Evolutionary conservation across 2,888 invertebrate genomes (phyloP).

Genomic region (Idaea biselata): DNA sequence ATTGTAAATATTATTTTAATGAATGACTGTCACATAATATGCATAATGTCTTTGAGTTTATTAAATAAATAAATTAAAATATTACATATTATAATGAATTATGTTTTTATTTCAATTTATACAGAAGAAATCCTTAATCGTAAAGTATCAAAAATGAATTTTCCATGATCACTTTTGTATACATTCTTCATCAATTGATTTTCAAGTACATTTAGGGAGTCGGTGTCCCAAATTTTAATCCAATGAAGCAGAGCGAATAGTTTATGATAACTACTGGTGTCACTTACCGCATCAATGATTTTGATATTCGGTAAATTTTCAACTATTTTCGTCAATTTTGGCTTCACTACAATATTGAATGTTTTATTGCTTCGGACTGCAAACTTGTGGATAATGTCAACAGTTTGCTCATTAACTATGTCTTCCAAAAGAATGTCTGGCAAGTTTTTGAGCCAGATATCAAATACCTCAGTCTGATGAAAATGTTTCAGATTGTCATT

Average conservation of each 20-base stretch:
- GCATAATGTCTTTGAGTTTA: conserved; percentile 48
- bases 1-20: conserved; percentile 30
- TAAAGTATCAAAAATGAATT: conserved; percentile 65
- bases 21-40: conserved; percentile 34
- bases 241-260: conserved; percentile 79
- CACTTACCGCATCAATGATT: conserved; percentile 59
- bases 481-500: conserved; percentile 63
- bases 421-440: conserved; percentile 79
- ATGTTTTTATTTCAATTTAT: conserved; percentile 29
- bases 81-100: conserved; percentile 18
- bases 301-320: conserved; percentile 61
- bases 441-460: conserved; percentile 75
- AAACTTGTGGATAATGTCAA: conserved; percentile 81
- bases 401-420: conserved; percentile 68
- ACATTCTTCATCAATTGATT: conserved; percentile 55
- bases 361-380: conserved; percentile 75
- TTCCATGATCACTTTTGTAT: conserved; percentile 58
- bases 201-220: conserved; percentile 64
- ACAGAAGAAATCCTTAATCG: conserved; percentile 48
- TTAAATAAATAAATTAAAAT: conserved; percentile 44
- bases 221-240: conserved; percentile 66
- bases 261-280: conserved; percentile 68
- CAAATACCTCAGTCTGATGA: conserved; percentile 62
- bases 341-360: conserved; percentile 73
- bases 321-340: conserved; percentile 67